A percentile compares a stretch with the other conserved stretches of the same genome.
These are phyloP conservation scores for Triplophysa dalaica DNA, from an alignment of 2,113 vertebrate species.

Conservation along the genomic window DNA sequence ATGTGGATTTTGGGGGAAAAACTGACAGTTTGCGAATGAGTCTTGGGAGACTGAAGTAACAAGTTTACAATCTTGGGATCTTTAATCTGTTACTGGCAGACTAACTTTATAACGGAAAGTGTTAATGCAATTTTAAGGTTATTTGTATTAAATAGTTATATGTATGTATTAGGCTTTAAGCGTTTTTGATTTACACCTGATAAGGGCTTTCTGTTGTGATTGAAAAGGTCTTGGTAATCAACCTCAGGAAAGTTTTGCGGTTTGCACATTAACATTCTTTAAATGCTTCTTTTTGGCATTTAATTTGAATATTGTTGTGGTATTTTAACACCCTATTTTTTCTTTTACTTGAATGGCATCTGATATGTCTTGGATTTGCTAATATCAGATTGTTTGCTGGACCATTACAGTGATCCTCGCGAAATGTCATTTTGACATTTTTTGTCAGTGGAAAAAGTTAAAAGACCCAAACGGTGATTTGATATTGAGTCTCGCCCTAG, in stretches of 20 bases:
- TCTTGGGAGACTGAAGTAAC: not conserved
- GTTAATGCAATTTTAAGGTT: not conserved
- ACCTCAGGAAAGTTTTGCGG: not conserved
- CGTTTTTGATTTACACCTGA: not conserved
- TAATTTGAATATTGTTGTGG: not conserved
- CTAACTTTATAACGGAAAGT: not conserved
- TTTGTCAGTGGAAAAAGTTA: not conserved
- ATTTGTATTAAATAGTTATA: not conserved
- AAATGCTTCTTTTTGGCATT: not conserved
- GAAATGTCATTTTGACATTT: not conserved
- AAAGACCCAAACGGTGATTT: not conserved
- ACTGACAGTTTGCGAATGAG: conserved; percentile 11
- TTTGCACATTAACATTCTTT: not conserved
- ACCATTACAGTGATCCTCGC: not conserved
- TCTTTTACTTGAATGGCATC: not conserved
- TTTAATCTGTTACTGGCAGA: not conserved
- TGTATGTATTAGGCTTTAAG: not conserved
- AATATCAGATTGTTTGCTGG: not conserved
- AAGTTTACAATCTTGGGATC: not conserved
- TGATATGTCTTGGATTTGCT: not conserved
- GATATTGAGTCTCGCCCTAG: not conserved
- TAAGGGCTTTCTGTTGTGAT: not conserved
- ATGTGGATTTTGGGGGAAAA: not conserved
- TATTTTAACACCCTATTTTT: not conserved
- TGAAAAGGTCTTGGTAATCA: not conserved